These are phyloP conservation scores for Chelon labrosus DNA, from an alignment of 2,797 vertebrate genomes.

Conservation along the genomic window DNA sequence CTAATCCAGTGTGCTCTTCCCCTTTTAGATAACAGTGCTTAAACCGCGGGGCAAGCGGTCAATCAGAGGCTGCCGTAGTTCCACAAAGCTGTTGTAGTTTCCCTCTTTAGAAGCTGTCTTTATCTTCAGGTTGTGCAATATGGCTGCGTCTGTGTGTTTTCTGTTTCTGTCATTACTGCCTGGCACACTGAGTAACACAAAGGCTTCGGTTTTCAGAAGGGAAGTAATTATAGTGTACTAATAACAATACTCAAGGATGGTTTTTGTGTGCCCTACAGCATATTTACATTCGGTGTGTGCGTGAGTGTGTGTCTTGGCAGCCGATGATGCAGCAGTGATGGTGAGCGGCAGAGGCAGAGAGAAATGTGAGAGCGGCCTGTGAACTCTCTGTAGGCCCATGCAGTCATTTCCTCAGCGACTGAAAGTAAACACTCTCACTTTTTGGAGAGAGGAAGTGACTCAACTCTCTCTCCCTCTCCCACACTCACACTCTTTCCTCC, in stretches of 20 bases:
- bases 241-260: constrained; percentile 33
- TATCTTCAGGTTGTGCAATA: background rate
- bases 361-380: constrained; percentile 80
- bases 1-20: background rate
- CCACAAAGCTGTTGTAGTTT: background rate
- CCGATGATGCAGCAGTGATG: constrained; percentile 48
- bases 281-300: constrained; percentile 46
- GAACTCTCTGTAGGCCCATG: constrained; percentile 75
- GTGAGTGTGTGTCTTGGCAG: constrained; percentile 59
- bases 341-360: constrained; percentile 48
- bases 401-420: constrained; percentile 84
- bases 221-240: constrained; percentile 49
- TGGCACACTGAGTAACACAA: background rate
- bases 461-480: constrained; percentile 53
- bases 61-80: background rate
- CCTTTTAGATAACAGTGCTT: constrained; percentile 1
- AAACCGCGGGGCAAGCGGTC: constrained; percentile 6
- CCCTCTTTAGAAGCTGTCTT: constrained; percentile 6
- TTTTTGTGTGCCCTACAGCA: constrained; percentile 31
- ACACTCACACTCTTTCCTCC: constrained; percentile 29
- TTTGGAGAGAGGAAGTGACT: constrained; percentile 83
- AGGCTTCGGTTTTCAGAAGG: constrained; percentile 30
- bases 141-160: constrained; percentile 16
- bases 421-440: constrained; percentile 84
- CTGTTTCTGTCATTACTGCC: constrained; percentile 26